phyloP scores from a whole-genome alignment of 2,113 vertebrate species.

The Romanogobio albipinnatus region DNA sequence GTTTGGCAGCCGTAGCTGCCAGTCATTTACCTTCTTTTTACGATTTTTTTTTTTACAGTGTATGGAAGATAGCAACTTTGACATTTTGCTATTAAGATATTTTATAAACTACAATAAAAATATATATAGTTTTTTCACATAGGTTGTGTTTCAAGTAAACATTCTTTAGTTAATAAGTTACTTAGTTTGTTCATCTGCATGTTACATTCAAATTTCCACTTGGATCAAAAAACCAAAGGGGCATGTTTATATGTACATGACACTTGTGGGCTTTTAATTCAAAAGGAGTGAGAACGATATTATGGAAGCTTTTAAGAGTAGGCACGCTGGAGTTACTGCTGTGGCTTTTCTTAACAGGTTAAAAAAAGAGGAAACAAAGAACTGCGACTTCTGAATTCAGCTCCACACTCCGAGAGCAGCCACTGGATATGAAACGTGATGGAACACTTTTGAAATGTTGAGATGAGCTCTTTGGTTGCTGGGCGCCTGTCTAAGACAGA shows the following conservation, averaged over 20 bases:
- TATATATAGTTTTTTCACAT: no score
- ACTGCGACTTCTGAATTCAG: constrained; percentile 38
- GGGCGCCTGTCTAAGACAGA: constrained; percentile 58
- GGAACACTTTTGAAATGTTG: constrained; percentile 52
- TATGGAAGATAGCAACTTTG: no score
- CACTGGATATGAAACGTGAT: constrained; percentile 54
- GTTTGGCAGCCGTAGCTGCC: no score
- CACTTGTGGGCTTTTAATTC: background rate
- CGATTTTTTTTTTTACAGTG: no score
- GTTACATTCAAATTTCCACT: constrained; percentile 18
- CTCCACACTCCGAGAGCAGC: constrained; percentile 37
- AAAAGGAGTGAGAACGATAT: background rate
- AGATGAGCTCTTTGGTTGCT: constrained; percentile 56
- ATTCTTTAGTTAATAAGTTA: no score
- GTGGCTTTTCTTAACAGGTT: constrained; percentile 6
- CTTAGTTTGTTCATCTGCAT: background rate
- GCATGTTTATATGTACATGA: constrained; percentile 34
- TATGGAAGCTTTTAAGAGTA: background rate
- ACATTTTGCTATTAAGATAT: no score
- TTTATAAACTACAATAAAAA: no score
- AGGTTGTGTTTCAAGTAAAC: no score
- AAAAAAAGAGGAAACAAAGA: background rate
- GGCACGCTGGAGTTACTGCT: background rate
- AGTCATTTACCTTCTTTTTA: no score
- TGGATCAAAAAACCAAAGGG: background rate